Evolutionary conservation across 2,113 vertebrate species (phyloP), one percentile per base, ranked within the genome.

Genomic region (Phoxinus phoxinus): DNA sequence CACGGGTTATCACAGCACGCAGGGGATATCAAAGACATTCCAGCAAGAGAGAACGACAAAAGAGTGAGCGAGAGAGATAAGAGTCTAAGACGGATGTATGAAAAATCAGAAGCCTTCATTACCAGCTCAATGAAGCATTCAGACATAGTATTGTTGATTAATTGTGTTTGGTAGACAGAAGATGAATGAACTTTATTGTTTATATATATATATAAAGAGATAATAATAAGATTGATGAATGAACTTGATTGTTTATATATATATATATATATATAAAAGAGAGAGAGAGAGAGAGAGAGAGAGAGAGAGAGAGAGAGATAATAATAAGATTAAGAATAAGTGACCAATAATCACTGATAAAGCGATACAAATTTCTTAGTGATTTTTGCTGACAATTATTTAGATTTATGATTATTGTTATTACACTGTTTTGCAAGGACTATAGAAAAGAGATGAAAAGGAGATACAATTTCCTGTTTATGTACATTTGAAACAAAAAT

Each of bases 11-110:
- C 76, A 58, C 76, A 80, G 86, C 27, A 82, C 41, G 71, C 27
- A 19, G 80, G 41, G 37, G 3, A 85, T 73, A 89, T 85, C 88
- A 89, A 89, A 89, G 82, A 48, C 77, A 86, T 86, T 89, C 83
- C 82, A 65, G 30, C 27, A 46, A 44, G 21, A 74, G 56, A 71
- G 15, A 73, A 58, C 11, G 15, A 46, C 6, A 58, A 32, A 83
- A 53, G 67, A 27, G 19, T 41, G 46, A 19, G 4, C n/a, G n/a
- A 65, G 32, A 86, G 32, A 86, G 61, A 56, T 82, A 82, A 82
- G 59, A 81, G 44, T 51, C 37, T 7, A 53, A 82, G 30, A 71
- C 53, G 11, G 65, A 83, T 83, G 59, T 19, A 71, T 72, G 17
- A 51, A 69, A 51, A 82, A 69, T 53, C 19, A n/a, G 9, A 53